These are phyloP conservation scores for Cyprinus carpio DNA, from an alignment of 2,113 vertebrate species.

Conservation along the genomic window DNA sequence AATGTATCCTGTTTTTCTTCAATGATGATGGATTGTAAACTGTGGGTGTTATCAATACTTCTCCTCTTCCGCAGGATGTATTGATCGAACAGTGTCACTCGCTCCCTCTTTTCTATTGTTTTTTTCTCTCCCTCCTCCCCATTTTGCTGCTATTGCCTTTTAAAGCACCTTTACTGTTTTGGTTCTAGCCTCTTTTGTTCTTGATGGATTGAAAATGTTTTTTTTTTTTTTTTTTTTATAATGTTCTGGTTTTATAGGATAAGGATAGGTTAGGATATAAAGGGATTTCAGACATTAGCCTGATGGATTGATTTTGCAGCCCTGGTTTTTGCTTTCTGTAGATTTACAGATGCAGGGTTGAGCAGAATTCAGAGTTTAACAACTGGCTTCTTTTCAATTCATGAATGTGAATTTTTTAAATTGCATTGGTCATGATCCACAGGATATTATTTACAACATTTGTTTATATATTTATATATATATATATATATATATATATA, in stretches of 20 bases:
- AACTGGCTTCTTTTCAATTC: neutral
- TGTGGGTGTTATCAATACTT: conserved; percentile 13
- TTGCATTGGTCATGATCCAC: neutral
- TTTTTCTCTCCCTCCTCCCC: neutral
- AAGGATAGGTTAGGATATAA: conserved; percentile 27
- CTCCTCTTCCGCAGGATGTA: conserved; percentile 7
- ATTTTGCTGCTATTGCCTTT: conserved; percentile 52
- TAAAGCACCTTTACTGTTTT: conserved; percentile 49
- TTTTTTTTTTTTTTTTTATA: neutral
- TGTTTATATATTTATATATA: too few relatives aligned
- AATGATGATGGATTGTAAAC: conserved; percentile 37
- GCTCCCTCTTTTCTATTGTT: too few relatives aligned
- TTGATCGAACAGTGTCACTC: neutral
- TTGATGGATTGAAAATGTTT: neutral
- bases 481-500: too few relatives aligned
- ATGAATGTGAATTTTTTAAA: neutral
- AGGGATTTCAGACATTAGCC: neutral
- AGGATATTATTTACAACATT: neutral
- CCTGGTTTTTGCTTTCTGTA: conserved; percentile 16
- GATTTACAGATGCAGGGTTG: neutral
- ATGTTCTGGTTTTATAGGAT: conserved; percentile 46
- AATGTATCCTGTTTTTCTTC: conserved; percentile 14
- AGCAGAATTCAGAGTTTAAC: too few relatives aligned
- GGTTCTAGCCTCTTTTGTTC: conserved; percentile 26
- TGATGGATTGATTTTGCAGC: conserved; percentile 8